A percentile compares a stretch with the other conserved stretches of the same genome.
Conservation (phyloP, 2,888 invertebrate genomes). For the Heliconius aoede region DNA sequence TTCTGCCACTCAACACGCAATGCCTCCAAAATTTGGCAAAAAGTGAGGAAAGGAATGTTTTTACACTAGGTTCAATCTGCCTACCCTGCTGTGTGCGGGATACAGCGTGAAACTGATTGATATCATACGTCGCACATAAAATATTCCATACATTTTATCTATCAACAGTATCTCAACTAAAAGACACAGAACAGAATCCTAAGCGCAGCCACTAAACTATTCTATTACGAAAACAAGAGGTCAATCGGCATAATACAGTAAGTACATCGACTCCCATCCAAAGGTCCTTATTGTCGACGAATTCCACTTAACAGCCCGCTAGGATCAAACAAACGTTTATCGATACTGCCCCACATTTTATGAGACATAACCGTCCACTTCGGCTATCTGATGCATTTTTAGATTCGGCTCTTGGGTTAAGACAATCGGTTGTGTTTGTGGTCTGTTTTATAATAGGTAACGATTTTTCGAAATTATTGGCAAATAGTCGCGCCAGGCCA, state of each 20-base stretch:
- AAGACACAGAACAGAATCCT: not conserved
- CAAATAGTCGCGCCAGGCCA: too few species aligned
- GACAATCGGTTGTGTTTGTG: conserved; percentile 66
- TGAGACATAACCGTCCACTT: conserved; percentile 75
- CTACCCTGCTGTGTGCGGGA: too few species aligned
- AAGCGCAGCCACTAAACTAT: conserved; percentile 36
- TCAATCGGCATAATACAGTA: conserved; percentile 40
- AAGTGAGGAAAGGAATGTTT: too few species aligned
- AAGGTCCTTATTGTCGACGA: conserved; percentile 51
- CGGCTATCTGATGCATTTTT: conserved; percentile 77
- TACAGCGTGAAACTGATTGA: too few species aligned
- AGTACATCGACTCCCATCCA: conserved; percentile 47
- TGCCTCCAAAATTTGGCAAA: too few species aligned
- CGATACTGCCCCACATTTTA: conserved; percentile 73
- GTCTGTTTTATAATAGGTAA: conserved; percentile 49
- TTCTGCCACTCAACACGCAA: too few species aligned
- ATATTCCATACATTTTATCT: not conserved
- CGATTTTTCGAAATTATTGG: conserved; percentile 26
- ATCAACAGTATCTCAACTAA: not conserved
- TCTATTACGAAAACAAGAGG: conserved; percentile 48
- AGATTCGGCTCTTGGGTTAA: conserved; percentile 75
- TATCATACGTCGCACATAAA: too few species aligned
- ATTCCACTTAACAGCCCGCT: conserved; percentile 54
- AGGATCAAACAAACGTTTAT: conserved; percentile 62
- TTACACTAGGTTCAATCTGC: too few species aligned